phyloP scores from a whole-genome alignment of 2,797 vertebrate genomes.

The Diplodus puntazzo region DNA sequence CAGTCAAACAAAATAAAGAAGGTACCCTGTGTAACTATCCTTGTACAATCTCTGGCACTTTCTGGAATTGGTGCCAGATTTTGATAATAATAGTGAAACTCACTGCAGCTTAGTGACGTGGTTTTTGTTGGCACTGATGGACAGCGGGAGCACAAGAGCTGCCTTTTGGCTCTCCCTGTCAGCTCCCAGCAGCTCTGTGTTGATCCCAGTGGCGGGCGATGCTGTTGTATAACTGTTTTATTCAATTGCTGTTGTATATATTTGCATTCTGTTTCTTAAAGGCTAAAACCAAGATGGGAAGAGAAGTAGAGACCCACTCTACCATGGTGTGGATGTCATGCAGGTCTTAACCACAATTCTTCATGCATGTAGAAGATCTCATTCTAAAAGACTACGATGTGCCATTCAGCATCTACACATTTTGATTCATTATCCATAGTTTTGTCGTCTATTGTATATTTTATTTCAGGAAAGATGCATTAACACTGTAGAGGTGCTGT shows the following conservation, averaged over 20 bases:
- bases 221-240: not conserved
- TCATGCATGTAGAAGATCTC: not conserved
- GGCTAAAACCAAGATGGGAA: not conserved
- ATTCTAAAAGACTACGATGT: not conserved
- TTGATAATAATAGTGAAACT: slow-evolving; percentile 1
- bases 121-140: slow-evolving; percentile 20
- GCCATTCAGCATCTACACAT: not conserved
- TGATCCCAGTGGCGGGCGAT: slow-evolving; percentile 6
- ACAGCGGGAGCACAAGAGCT: slow-evolving; percentile 16
- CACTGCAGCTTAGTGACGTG: not conserved
- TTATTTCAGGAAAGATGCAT: not conserved
- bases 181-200: slow-evolving; percentile 19
- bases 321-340: too few species aligned
- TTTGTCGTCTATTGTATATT: not conserved
- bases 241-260: not conserved
- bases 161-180: slow-evolving; percentile 41
- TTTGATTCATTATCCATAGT: not conserved
- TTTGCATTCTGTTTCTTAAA: not conserved
- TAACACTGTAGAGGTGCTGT: not conserved
- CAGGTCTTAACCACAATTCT: not conserved
- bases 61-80: not conserved
- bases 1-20: not conserved
- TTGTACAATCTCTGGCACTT: not conserved
- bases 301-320: not conserved
- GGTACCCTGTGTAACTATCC: not conserved